phyloP scores from a whole-genome alignment of 2,797 vertebrate genomes.

The Gallirallus australis region DNA sequence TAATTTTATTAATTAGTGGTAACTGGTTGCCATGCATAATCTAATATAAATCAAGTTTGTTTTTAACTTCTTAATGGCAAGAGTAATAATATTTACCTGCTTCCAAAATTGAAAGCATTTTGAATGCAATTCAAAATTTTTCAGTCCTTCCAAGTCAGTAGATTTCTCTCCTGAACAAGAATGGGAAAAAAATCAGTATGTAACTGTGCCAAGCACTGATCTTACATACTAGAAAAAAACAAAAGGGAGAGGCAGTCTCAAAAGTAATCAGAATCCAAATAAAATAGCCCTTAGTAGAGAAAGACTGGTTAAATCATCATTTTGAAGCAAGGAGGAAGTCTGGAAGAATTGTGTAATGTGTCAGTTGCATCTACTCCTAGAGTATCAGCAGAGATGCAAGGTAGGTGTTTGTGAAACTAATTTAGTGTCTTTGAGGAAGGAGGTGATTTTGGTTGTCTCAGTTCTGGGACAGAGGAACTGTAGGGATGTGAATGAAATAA shows the following conservation, averaged over 20 bases:
- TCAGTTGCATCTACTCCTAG: background rate
- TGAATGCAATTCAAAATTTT: background rate
- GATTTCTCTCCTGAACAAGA: background rate
- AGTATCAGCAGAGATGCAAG: background rate
- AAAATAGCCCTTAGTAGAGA: background rate
- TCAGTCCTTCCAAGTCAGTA: background rate
- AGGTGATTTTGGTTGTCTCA: background rate
- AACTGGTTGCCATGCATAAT: background rate
- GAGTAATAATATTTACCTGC: background rate
- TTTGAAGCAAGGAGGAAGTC: background rate
- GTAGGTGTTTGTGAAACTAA: background rate
- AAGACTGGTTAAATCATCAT: background rate
- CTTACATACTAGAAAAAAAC: background rate
- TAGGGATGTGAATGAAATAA: background rate
- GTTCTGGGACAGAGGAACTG: background rate
- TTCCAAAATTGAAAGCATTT: background rate
- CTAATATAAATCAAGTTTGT: background rate
- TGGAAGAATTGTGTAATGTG: background rate
- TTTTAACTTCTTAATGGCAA: background rate
- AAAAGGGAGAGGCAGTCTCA: background rate
- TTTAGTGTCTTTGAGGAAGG: background rate
- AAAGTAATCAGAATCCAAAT: background rate
- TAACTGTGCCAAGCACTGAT: background rate
- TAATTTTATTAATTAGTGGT: background rate
- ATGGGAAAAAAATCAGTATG: background rate